Conservation (phyloP, 2,888 invertebrate species). For the Crocallis elinguaria region DNA sequence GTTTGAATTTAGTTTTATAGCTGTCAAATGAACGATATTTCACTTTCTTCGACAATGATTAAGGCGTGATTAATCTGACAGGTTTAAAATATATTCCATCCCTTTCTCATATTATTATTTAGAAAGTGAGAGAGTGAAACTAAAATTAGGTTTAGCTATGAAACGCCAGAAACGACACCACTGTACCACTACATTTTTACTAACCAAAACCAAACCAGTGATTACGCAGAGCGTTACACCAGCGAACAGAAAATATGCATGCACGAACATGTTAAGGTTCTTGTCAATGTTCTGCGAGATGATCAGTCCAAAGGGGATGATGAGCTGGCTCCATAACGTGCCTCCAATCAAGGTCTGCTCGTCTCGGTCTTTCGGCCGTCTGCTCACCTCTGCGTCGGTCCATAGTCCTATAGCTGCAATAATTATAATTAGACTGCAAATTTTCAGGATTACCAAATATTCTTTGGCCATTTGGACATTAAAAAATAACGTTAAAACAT, state of each 20-base stretch:
- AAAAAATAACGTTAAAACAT: no score
- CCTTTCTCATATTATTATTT: no score
- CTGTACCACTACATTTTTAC: no score
- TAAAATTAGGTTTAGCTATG: no score
- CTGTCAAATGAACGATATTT: no score
- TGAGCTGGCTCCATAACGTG: conserved; percentile 69
- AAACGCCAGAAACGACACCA: no score
- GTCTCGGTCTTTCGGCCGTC: conserved; percentile 58
- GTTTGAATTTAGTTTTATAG: no score
- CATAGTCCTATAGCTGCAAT: conserved; percentile 59
- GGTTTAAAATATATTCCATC: no score
- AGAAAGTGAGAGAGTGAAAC: no score
- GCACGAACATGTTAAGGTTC: conserved; percentile 46
- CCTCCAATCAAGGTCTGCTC: conserved; percentile 69
- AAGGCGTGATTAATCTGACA: no score
- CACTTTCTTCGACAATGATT: no score
- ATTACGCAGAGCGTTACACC: conserved; percentile 50
- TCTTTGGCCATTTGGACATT: neutral
- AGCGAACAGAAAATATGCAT: conserved; percentile 56
- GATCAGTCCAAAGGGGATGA: conserved; percentile 64
- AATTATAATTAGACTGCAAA: conserved; percentile 52
- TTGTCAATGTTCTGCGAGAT: conserved; percentile 56
- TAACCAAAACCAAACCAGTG: conserved; percentile 54
- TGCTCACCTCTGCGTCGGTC: conserved; percentile 53
- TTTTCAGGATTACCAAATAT: conserved; percentile 45